phyloP scores from a whole-genome alignment of 1,140 invertebrate species.

The Hirudo medicinalis region DNA sequence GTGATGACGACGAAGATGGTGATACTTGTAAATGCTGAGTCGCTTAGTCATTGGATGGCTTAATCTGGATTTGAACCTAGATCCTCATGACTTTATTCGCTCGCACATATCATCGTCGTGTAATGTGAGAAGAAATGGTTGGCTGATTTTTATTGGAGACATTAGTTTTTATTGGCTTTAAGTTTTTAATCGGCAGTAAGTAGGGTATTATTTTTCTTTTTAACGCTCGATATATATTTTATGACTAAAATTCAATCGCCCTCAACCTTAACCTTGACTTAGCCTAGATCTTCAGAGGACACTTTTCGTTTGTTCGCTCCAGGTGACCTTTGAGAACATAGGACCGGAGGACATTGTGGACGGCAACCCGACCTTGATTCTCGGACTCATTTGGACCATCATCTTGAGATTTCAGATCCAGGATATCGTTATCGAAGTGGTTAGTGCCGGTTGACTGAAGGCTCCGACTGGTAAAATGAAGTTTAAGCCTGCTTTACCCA shows the following conservation, averaged over 20 bases:
- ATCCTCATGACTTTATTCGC: no score
- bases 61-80: no score
- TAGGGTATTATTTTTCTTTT: no score
- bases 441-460: slow-evolving; percentile 43
- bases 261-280: not conserved
- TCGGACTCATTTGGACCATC: slow-evolving; percentile 97
- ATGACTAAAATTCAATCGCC: no score
- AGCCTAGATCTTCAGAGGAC: not conserved
- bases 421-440: slow-evolving; percentile 94
- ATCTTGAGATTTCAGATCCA: slow-evolving; percentile 86
- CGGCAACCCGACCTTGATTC: slow-evolving; percentile 79
- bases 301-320: slow-evolving; percentile 21
- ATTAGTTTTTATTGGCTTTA: no score
- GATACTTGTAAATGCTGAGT: no score
- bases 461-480: not conserved
- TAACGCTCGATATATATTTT: no score
- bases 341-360: slow-evolving; percentile 98
- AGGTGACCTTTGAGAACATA: slow-evolving; percentile 91
- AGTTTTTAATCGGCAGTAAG: no score
- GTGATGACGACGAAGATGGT: not conserved
- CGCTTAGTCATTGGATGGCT: no score
- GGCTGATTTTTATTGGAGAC: no score
- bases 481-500: not conserved
- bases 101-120: no score
- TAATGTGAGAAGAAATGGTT: no score